Base-by-base conservation (phyloP, 1,140 invertebrate species). In the Drosophila pandora region DNA sequence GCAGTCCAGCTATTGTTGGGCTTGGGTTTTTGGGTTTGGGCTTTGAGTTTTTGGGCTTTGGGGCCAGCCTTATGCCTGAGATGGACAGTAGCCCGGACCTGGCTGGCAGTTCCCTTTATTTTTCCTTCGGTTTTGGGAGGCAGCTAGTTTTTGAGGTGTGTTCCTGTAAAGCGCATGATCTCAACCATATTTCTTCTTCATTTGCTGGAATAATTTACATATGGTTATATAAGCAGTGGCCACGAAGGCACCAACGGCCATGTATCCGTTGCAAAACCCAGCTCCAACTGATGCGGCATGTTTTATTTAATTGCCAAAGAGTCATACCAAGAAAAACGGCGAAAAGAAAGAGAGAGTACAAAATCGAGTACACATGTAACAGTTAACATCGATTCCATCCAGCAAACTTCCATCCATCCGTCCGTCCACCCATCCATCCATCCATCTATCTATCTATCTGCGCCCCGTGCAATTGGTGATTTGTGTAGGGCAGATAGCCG, bases 241-340 rank as follows among this genome's bases (percentile, higher is more conserved):
- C 41, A 28, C 41, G 37, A 7, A 30, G 37, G 47, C 34, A 30
- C 9, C 34, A 28, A 32, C n/a, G 52, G 17, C n/a, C 28, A 55
- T 45, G 62, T 39, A 39, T 58, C 54, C 53, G 54, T 82, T 79
- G 79, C 80, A 84, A 63, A 84, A 73, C 52, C 43, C 62, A 48
- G 57, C 60, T 32, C 65, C 55, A 71, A 73, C 57, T 55, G 68
- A 62, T 68, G 78, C 54, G 57, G 69, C 81, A 85, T 85, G 81
- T 85, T 85, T 85, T 87, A 87, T 85, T 85, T 85, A 85, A 85
- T 85, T 85, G 81, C 81, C 81, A 81, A 68, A 63, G 55, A 52
- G 60, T 65, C 60, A 67, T 64, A 64, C 63, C 60, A 64, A 67
- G 76, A 48, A 72, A 80, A 71, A 43, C 62, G 52, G 45, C 53